Conservation (phyloP, 2,113 vertebrate species). For the Pungitius pungitius region DNA sequence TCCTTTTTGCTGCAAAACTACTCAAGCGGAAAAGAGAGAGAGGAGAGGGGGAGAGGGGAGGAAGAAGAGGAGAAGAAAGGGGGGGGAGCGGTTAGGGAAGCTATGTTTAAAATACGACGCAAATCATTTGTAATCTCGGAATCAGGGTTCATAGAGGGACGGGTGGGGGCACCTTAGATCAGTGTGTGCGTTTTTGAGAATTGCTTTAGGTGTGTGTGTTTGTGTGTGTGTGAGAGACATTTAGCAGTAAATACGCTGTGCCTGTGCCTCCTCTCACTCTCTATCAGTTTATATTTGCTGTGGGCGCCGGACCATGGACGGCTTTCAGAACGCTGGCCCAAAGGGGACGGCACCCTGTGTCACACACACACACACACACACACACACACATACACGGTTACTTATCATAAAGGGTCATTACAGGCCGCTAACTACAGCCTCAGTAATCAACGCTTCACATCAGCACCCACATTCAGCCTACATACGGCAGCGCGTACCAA, state of each 20-base stretch:
- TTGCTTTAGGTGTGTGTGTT: conserved; percentile 28
- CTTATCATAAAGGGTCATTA: conserved; percentile 82
- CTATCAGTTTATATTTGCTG: conserved; percentile 83
- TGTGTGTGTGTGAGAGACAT: conserved; percentile 55
- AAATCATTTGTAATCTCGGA: conserved; percentile 76
- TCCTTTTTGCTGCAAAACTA: conserved; percentile 78
- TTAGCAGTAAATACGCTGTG: conserved; percentile 74
- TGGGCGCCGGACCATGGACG: conserved; percentile 79
- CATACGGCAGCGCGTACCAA: conserved; percentile 50
- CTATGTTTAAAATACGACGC: conserved; percentile 78
- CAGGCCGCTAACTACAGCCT: conserved; percentile 78
- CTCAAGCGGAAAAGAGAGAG: conserved; percentile 76
- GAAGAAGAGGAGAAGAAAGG: conserved; percentile 27
- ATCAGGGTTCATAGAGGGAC: conserved; percentile 58
- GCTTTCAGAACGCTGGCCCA: conserved; percentile 80
- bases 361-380: conserved; percentile 67
- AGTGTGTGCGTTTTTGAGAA: conserved; percentile 8
- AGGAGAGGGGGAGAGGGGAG: conserved; percentile 39
- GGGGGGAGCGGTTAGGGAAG: conserved; percentile 58
- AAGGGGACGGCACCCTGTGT: conserved; percentile 71
- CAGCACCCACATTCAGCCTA: conserved; percentile 65
- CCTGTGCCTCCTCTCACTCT: conserved; percentile 64
- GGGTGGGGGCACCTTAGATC: conserved; percentile 38
- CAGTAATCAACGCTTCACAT: conserved; percentile 77
- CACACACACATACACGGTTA: conserved; percentile 49